A percentile compares a stretch with the other conserved stretches of the same genome.
phyloP scores from a whole-genome alignment of 2,888 invertebrate genomes.

The Cecidostiba fungosa region DNA sequence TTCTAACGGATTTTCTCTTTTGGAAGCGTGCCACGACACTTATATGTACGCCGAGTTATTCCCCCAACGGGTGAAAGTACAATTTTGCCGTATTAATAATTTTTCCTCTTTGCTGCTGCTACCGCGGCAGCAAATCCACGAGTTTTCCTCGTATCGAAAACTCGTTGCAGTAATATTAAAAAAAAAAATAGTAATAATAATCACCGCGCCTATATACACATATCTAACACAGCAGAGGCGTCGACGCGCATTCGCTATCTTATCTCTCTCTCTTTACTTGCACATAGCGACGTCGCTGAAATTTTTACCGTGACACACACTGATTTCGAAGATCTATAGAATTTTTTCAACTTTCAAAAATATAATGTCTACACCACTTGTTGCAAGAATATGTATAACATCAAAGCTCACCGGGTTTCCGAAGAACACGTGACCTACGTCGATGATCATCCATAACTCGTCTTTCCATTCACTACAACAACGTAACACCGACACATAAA shows the following conservation, averaged over 20 bases:
- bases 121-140: not conserved
- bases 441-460: not conserved
- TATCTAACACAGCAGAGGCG: no score
- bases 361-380: not conserved
- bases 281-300: not conserved
- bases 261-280: not conserved
- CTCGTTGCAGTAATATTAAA: not conserved
- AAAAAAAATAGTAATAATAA: not conserved
- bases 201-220: not conserved
- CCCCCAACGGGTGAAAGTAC: conserved; percentile 21
- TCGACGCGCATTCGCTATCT: not conserved
- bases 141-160: not conserved
- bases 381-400: not conserved
- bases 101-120: not conserved
- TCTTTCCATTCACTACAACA: not conserved
- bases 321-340: not conserved
- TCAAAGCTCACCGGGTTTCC: conserved; percentile 6
- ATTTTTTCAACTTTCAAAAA: not conserved
- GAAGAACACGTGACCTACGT: not conserved
- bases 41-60: not conserved
- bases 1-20: conserved; percentile 36
- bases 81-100: conserved; percentile 25
- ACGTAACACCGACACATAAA: not conserved
- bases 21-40: conserved; percentile 21
- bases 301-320: not conserved